Conservation (phyloP, 2,888 invertebrate genomes). For the Deroplatys truncata region DNA sequence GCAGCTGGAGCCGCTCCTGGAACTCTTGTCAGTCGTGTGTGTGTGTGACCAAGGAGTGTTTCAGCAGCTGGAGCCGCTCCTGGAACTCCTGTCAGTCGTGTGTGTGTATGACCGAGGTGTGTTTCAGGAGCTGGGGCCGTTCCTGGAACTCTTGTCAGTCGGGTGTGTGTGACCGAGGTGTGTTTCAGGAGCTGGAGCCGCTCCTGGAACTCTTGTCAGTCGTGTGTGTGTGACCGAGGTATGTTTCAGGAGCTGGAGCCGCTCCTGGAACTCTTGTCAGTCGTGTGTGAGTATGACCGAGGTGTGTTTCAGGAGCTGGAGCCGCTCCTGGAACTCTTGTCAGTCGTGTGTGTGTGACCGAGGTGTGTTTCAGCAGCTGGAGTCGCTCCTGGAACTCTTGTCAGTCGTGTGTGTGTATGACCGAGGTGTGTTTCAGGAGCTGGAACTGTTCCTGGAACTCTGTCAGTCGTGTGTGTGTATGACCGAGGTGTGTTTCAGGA, state of each 20-base stretch:
- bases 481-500: conserved; percentile 41
- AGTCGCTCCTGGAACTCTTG: conserved; percentile 64
- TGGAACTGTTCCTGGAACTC: conserved; percentile 62
- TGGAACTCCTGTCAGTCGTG: conserved; percentile 60
- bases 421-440: conserved; percentile 42
- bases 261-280: conserved; percentile 61
- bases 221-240: conserved; percentile 46
- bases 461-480: conserved; percentile 60
- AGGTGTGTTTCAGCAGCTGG: conserved; percentile 48
- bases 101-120: conserved; percentile 38
- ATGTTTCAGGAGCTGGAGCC: conserved; percentile 55
- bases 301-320: conserved; percentile 51
- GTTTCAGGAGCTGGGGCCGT: conserved; percentile 57
- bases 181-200: conserved; percentile 55
- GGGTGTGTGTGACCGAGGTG: conserved; percentile 44
- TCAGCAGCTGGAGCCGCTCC: conserved; percentile 61
- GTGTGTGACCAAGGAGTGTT: not conserved
- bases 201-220: conserved; percentile 61
- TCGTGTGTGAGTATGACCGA: conserved; percentile 48
- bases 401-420: conserved; percentile 53
- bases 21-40: conserved; percentile 61
- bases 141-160: conserved; percentile 61
- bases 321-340: conserved; percentile 62
- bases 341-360: conserved; percentile 51
- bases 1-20: conserved; percentile 62